phyloP scores from a whole-genome alignment of 1,140 invertebrate species.

The Drosophila busckii region DNA sequence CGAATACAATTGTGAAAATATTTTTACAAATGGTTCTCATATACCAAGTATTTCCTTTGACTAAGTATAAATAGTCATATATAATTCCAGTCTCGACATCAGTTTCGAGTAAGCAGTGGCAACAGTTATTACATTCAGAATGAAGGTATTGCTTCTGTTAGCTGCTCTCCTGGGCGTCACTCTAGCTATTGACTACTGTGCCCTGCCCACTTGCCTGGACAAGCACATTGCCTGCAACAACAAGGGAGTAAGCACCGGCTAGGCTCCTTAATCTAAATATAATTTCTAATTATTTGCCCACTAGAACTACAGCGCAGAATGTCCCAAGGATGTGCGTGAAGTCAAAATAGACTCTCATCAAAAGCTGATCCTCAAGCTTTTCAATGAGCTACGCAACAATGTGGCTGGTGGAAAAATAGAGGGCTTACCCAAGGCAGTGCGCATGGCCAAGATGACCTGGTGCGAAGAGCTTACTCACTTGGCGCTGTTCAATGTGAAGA shows the following conservation, averaged over 20 bases:
- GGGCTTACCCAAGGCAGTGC: conserved; percentile 37
- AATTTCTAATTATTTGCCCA: background rate
- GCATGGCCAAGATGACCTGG: conserved; percentile 67
- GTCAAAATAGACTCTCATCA: conserved; percentile 32
- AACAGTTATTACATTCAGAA: background rate
- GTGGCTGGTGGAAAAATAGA: conserved; percentile 47
- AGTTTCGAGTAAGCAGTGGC: too few relatives aligned
- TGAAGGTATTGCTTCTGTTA: background rate
- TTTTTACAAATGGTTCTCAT: too few relatives aligned
- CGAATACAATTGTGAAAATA: background rate
- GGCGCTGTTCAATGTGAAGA: conserved; percentile 45
- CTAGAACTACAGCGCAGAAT: conserved; percentile 49
- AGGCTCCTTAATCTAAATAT: too few relatives aligned
- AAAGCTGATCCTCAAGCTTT: conserved; percentile 45
- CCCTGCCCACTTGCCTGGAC: conserved; percentile 54
- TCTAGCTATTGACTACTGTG: conserved; percentile 45
- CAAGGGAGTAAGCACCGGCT: conserved; percentile 45
- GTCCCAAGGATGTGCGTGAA: conserved; percentile 42
- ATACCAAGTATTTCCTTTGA: too few relatives aligned
- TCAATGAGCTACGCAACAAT: conserved; percentile 56
- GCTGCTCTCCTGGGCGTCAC: background rate
- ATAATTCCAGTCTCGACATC: too few relatives aligned
- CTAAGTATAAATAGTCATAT: too few relatives aligned
- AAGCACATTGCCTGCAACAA: conserved; percentile 65
- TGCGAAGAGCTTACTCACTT: conserved; percentile 53